Conservation (phyloP, 2,888 invertebrate species). For the Rotaria magnacalcarata region DNA sequence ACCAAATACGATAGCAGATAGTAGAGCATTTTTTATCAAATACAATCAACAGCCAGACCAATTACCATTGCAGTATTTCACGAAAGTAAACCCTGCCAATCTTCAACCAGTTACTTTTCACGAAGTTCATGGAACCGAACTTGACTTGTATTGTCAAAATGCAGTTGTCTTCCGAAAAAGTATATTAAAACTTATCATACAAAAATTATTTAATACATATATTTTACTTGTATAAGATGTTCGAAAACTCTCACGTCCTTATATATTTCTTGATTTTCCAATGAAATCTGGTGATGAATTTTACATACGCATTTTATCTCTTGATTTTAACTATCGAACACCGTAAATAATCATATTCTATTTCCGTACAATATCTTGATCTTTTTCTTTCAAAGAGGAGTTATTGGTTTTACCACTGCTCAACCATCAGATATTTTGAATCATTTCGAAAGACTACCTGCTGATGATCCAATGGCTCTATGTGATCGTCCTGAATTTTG, state of each 20-base stretch:
- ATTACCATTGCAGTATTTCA: background rate
- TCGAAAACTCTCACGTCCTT: background rate
- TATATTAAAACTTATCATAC: background rate
- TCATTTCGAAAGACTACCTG: background rate
- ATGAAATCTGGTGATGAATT: background rate
- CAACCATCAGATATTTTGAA: background rate
- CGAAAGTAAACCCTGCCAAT: background rate
- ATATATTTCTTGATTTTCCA: constrained; percentile 3
- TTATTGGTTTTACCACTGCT: background rate
- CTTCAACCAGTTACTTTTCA: background rate
- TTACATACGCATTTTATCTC: background rate
- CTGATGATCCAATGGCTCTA: constrained; percentile 1
- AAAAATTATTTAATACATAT: background rate
- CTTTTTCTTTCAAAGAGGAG: background rate
- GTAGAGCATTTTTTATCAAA: background rate
- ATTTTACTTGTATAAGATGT: background rate
- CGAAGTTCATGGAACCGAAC: background rate
- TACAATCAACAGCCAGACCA: background rate
- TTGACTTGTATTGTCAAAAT: background rate
- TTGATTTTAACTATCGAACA: background rate
- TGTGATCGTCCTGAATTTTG: constrained; percentile 34
- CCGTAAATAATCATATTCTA: background rate
- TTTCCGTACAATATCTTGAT: background rate
- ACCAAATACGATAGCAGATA: background rate
- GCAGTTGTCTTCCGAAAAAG: background rate